Base-by-base conservation (phyloP, 1,140 invertebrate genomes). In the Agrilus planipennis region DNA sequence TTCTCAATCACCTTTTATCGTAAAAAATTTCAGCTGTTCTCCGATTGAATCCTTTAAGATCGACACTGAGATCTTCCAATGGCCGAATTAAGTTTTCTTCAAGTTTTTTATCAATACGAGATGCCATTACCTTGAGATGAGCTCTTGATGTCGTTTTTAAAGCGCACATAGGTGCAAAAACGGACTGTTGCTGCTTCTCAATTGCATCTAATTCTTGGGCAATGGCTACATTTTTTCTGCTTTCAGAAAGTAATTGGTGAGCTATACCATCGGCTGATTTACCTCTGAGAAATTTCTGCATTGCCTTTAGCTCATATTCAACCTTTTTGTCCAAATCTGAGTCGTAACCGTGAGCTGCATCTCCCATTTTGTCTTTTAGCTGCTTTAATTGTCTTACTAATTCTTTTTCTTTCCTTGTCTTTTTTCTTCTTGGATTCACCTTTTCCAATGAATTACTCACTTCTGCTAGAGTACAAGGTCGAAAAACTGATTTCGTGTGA, bases 251-350 rank as follows among this genome's bases (percentile, higher is more conserved):
- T 11, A 85, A 55, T 4, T 76, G 73, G 47, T 72, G 71, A 53
- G 77, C 77, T 47, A 84, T 84, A 19, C 71, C 71, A 52, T 70
- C 77, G 7, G 81, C 81, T 2, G 81, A 84, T 66, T 79, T 82
- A 29, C 79, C 80, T 42, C 71, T 68, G 16, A 83, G 60, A 45
- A 59, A 65, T 52, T 63, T 61, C 52, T 51, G 68, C 47, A 65
- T 67, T 52, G 59, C 71, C 48, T 62, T 68, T 16, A 75, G 57
- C 1, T 60, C 59, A 1, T 46, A 39, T 25, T 46, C 49, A 15
- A 54, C 41, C 25, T 52, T 37, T 18, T 44, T 50, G 22, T 58
- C 51, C 12, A 47, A 29, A 14, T 48, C 44, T 1, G 51, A 51
- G 41, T 59, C 44, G 30, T 57, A 53, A 28, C 47, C 48, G 9